Base-by-base conservation (phyloP, 1,140 invertebrate genomes). In the Stegodyphus dumicola region DNA sequence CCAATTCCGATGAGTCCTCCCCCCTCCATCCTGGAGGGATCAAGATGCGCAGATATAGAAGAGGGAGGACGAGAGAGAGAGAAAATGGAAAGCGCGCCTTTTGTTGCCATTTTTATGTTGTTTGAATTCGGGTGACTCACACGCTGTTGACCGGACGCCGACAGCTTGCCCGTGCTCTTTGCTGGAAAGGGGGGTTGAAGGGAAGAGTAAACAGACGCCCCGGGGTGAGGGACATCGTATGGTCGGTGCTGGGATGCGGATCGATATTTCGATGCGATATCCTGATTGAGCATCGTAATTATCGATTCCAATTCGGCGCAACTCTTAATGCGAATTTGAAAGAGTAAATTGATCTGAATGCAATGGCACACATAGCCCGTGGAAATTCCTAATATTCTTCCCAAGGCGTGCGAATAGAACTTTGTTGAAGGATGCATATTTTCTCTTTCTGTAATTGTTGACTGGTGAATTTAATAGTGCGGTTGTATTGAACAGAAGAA, bases 121-220 rank as follows among this genome's bases (percentile, higher is more conserved):
- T 75, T 60, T 75, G 73, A 75, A 53, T 75, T 9, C 9, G 56
- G 56, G 56, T 60, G 56, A 60, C 56, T 60, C 56, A 60, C 15
- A 15, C 56, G 56, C 56, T 60, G 56, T 60, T 60, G 56, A 10
- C 56, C 75, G 60, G 65, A 56, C 64, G 75, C 75, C 75, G 60
- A 77, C 75, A 77, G 75, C 75, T 77, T 77, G 75, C 60, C n/a
- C 51, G 15, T 33, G 33, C 33, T 33, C 33, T 33, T 33, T 33
- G 33, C 73, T 75, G 13, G 15, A 60, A 60, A 11, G 73, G 52
- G 54, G 54, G 60, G 53, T 17, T 6, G 75, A 66, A 60, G 15
- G 75, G 33, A 77, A 60, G 65, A 77, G 75, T 77, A 77, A 77
- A 77, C 75, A 77, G 75, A 65, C 60, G 54, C 52, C 33, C 56